These are phyloP conservation scores for Vanacampus margaritifer DNA, from an alignment of 2,113 vertebrate genomes.

Conservation along the genomic window DNA sequence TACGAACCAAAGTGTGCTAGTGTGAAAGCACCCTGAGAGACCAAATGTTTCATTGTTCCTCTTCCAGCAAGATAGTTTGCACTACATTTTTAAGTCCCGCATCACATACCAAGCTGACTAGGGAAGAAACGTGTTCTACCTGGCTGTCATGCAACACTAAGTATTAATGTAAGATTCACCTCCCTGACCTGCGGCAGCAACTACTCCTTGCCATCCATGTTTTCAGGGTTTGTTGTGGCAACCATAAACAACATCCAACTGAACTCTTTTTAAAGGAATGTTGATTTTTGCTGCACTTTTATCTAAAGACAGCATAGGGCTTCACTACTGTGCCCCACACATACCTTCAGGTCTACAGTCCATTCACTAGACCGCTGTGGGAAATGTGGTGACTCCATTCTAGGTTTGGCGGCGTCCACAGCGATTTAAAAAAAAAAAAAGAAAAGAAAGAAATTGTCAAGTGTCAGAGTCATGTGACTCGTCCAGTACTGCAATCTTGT, in stretches of 20 bases:
- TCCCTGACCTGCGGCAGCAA: slow-evolving; percentile 22
- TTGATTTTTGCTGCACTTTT: slow-evolving; percentile 58
- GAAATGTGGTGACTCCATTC: slow-evolving; percentile 69
- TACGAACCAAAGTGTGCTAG: too few relatives aligned
- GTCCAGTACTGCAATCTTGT: not conserved
- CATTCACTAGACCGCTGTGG: slow-evolving; percentile 70
- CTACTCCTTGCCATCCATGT: slow-evolving; percentile 46
- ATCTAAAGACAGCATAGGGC: slow-evolving; percentile 55
- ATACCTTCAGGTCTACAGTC: slow-evolving; percentile 64
- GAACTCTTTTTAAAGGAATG: slow-evolving; percentile 56
- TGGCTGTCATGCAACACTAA: too few relatives aligned
- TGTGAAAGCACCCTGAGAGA: too few relatives aligned
- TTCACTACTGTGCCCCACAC: slow-evolving; percentile 61
- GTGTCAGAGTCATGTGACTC: slow-evolving; percentile 57
- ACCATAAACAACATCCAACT: slow-evolving; percentile 44
- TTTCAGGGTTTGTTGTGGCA: slow-evolving; percentile 54
- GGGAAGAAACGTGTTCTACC: too few relatives aligned
- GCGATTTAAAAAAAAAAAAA: slow-evolving; percentile 31
- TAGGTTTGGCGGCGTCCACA: slow-evolving; percentile 69
- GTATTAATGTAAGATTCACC: too few relatives aligned
- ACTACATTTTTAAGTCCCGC: too few relatives aligned
- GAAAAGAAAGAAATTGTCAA: too few relatives aligned
- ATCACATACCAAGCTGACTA: too few relatives aligned
- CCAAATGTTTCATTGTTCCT: too few relatives aligned
- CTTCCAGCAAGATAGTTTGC: too few relatives aligned